Evolutionary conservation across 1,140 invertebrate genomes (phyloP), one percentile per base, ranked within the genome.

Genomic region (Drosophila punjabiensis): DNA sequence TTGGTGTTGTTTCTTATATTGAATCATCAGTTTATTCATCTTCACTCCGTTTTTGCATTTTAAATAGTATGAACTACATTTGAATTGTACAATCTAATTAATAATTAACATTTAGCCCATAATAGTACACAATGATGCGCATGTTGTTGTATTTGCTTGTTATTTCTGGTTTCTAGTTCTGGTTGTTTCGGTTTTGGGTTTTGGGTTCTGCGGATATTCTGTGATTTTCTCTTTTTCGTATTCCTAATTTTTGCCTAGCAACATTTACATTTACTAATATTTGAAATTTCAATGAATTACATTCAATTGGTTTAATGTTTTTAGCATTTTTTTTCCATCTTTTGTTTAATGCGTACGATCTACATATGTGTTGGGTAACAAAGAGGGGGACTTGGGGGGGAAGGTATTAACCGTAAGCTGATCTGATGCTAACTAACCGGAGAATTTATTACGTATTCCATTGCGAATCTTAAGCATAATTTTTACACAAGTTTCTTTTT

Each of bases 1-100:
- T 30, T 30, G 7, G 8, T 52, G 6, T 76, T 76, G 45, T 71
- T 79, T 79, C 76, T 79, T 69, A 79, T 79, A 52, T 60, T 77
- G 53, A 70, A 79, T 79, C 67, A 53, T 76, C 62, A 70, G 62
- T 73, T 79, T 79, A 73, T 79, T 79, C 77, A 73, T 79, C 77
- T 79, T 79, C 76, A 79, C 76, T 79, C 77, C 76, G 76, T 79
- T 64, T 77, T 82, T 82, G 80, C 81, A 73, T 82, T 89, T 88
- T 88, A 88, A 88, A 88, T 88, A 88, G 86, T 88, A 88, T 89
- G 81, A 88, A 89, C 84, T 88, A 88, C 84, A 89, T 89, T 88
- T 88, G 84, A 88, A 88, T 89, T 89, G 69, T 88, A 88, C 84
- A 88, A 81, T 88, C 84, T 88, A 88, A 65, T 88, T 88, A 88